Conservation (phyloP, 92 coral and sea anemone species). For the Siderastrea radians region DNA sequence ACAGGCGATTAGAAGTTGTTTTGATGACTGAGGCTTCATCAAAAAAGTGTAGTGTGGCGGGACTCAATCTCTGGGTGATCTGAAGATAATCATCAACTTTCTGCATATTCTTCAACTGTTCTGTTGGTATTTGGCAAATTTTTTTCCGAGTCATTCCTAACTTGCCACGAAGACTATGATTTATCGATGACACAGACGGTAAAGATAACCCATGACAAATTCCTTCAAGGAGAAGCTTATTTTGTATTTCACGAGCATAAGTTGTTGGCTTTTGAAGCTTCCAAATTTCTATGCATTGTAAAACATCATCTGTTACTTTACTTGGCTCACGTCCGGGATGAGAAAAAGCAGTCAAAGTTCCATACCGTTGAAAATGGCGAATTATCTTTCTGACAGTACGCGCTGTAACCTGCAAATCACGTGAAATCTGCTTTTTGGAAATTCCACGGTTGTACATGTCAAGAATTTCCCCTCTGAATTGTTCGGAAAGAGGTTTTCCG, state of each 20-base stretch:
- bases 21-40: constrained; percentile 49
- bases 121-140: constrained; percentile 42
- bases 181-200: constrained; percentile 37
- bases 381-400: constrained; percentile 25
- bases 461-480: constrained; percentile 21
- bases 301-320: constrained; percentile 26
- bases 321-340: constrained; percentile 19
- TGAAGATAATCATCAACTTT: constrained; percentile 50
- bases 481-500: constrained; percentile 32
- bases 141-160: constrained; percentile 53
- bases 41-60: constrained; percentile 37
- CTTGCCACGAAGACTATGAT: constrained; percentile 21
- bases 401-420: constrained; percentile 6
- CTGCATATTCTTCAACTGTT: constrained; percentile 30
- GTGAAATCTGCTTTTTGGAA: constrained; percentile 29
- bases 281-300: constrained; percentile 50
- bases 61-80: constrained; percentile 9
- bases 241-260: constrained; percentile 46
- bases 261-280: constrained; percentile 58
- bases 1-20: constrained; percentile 47
- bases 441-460: constrained; percentile 1
- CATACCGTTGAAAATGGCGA: constrained; percentile 23
- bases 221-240: constrained; percentile 41
- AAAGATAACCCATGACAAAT: constrained; percentile 31
- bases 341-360: constrained; percentile 20